phyloP scores from a whole-genome alignment of 2,797 vertebrate species.

The Astyanax mexicanus region DNA sequence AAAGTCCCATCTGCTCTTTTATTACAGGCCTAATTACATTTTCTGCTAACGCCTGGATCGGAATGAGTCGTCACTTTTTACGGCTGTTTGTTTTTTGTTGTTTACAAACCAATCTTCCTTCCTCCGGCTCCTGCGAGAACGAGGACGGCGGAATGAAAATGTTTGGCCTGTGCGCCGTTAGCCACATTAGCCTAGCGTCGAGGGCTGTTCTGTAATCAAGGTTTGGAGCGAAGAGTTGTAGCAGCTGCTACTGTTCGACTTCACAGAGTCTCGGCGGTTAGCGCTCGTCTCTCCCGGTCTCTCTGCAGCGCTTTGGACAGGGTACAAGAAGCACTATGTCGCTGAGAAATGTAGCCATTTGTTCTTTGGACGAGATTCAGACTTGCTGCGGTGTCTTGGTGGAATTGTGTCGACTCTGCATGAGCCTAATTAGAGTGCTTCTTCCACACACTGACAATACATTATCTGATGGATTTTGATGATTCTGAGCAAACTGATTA shows the following conservation, averaged over 20 bases:
- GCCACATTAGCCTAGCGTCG: constrained; percentile 28
- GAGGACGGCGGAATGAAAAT: background rate
- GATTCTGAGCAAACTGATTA: background rate
- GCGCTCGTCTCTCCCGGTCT: constrained; percentile 16
- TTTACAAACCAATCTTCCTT: constrained; percentile 13
- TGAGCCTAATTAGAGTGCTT: constrained; percentile 12
- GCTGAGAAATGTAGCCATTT: constrained; percentile 29
- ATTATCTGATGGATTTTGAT: constrained; percentile 5
- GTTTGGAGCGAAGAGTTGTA: constrained; percentile 32
- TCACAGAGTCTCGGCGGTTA: constrained; percentile 29
- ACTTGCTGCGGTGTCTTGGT: constrained; percentile 22
- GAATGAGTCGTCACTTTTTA: constrained; percentile 18
- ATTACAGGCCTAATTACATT: constrained; percentile 32
- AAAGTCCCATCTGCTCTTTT: constrained; percentile 31
- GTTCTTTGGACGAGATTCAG: constrained; percentile 38
- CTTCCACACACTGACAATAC: constrained; percentile 11
- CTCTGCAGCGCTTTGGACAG: constrained; percentile 28
- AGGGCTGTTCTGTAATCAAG: constrained; percentile 45
- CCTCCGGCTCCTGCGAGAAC: constrained; percentile 1
- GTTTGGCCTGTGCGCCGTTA: constrained; percentile 16
- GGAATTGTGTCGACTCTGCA: constrained; percentile 27
- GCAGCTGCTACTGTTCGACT: constrained; percentile 37
- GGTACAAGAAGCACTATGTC: constrained; percentile 27
- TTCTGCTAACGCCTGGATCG: constrained; percentile 4
- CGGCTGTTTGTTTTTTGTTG: constrained; percentile 12